These are phyloP conservation scores for Pseudochirops corinnae DNA, from an alignment of 2,797 vertebrate species.

Conservation along the genomic window DNA sequence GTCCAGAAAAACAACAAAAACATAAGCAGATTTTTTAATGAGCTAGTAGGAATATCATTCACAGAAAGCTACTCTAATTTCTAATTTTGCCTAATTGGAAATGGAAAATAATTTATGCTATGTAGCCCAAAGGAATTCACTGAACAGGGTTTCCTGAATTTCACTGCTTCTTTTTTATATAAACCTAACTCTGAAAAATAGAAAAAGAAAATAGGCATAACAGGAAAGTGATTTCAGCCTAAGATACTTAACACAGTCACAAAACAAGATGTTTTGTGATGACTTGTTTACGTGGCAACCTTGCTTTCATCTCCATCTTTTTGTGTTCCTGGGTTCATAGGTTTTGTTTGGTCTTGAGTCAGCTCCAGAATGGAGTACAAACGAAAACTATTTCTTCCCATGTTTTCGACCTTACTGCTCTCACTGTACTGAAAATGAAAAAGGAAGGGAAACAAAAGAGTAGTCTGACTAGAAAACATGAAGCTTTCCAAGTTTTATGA, in stretches of 20 bases:
- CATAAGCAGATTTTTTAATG: slow-evolving; percentile 18
- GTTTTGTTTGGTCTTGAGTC: slow-evolving; percentile 33
- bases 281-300: slow-evolving; percentile 46
- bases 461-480: slow-evolving; percentile 41
- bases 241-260: slow-evolving; percentile 48
- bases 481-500: slow-evolving; percentile 27
- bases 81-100: slow-evolving; percentile 45
- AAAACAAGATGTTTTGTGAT: slow-evolving; percentile 41
- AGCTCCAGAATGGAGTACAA: slow-evolving; percentile 46
- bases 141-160: slow-evolving; percentile 18
- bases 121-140: neutral
- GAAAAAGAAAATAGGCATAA: slow-evolving; percentile 2
- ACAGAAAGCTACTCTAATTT: neutral
- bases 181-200: slow-evolving; percentile 18
- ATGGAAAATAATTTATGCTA: slow-evolving; percentile 47
- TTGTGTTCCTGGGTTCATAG: slow-evolving; percentile 49
- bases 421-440: slow-evolving; percentile 43
- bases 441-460: slow-evolving; percentile 23
- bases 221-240: slow-evolving; percentile 17
- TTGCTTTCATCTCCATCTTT: slow-evolving; percentile 59
- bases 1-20: slow-evolving; percentile 17
- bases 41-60: slow-evolving; percentile 17
- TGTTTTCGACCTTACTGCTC: slow-evolving; percentile 11
- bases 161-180: slow-evolving; percentile 14
- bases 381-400: slow-evolving; percentile 51